Base-by-base conservation (phyloP, 2,888 invertebrate genomes). In the Nebria brevicollis region DNA sequence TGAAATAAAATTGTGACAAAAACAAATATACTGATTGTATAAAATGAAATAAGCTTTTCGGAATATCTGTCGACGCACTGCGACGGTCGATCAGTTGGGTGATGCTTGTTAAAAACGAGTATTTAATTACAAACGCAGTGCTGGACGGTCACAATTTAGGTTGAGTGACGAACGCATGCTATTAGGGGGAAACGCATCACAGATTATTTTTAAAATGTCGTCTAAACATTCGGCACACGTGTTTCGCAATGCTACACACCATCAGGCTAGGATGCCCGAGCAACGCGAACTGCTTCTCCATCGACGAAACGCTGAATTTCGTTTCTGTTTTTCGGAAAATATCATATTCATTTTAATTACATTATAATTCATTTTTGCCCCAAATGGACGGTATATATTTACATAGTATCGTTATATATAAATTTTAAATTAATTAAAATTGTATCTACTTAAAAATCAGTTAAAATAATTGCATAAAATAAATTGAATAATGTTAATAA, bases 131-230 rank as follows among this genome's bases (percentile, higher is more conserved):
- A 76, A 75, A 43, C 64, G 75, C 11, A 26, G 80, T 77, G 81
- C 42, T 73, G 77, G 72, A 72, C 72, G 77, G 72, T 76, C 73
- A 77, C 81, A 81, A 81, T 73, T 80, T 77, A 64, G 76, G 81
- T 66, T 72, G 72, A 77, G 76, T 77, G 81, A 81, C 81, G 72
- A 64, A 15, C 77, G n/a, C n/a, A 7, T 3, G 81, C 77, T 77
- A 77, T 72, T 81, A 77, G 72, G 66, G 75, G 65, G 75, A 66
- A 20, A 34, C 26, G 73, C 73, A 77, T 72, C 73, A 65, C 66
- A 77, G 77, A 81, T 72, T 81, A 81, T 81, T 81, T 81, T 81
- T 81, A 81, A 81, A 81, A 77, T 81, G 77, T 77, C 81, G 77
- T 81, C 81, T 77, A 77, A 81, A 81, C 81, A 81, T 81, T 81